Evolutionary conservation across 2,113 vertebrate genomes (phyloP).

Genomic region (Saccopteryx leptura): DNA sequence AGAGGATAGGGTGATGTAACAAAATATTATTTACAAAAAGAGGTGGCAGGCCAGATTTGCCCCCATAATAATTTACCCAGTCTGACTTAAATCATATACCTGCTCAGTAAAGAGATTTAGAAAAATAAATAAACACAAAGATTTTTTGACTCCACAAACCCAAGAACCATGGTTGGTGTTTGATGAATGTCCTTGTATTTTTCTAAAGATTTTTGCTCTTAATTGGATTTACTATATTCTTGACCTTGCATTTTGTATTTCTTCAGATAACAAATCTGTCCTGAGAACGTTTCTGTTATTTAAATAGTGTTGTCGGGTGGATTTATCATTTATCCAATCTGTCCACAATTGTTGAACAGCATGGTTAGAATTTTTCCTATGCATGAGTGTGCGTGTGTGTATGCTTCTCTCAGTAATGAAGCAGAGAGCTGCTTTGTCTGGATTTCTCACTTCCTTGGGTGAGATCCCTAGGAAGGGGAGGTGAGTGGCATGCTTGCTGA

Average conservation of each 20-base stretch:
- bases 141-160: rapidly evolving
- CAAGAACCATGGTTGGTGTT: background rate
- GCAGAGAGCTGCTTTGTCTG: background rate
- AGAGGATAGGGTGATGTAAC: rapidly evolving
- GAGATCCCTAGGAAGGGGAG: background rate
- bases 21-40: background rate
- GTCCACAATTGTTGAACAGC: rapidly evolving
- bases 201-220: background rate
- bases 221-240: background rate
- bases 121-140: background rate
- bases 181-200: background rate
- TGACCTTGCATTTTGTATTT: background rate
- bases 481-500: background rate
- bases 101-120: background rate
- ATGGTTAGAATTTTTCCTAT: background rate
- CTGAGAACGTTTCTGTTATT: background rate
- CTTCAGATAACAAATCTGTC: background rate
- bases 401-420: background rate
- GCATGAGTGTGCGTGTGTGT: rapidly evolving
- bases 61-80: background rate
- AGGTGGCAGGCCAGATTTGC: background rate
- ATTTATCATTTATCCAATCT: rapidly evolving
- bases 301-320: rapidly evolving
- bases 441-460: background rate
- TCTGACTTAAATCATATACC: background rate